A percentile compares a stretch with the other conserved stretches of the same genome.
Conservation (phyloP, 2,888 invertebrate species). For the Drosophila melanocephala region DNA sequence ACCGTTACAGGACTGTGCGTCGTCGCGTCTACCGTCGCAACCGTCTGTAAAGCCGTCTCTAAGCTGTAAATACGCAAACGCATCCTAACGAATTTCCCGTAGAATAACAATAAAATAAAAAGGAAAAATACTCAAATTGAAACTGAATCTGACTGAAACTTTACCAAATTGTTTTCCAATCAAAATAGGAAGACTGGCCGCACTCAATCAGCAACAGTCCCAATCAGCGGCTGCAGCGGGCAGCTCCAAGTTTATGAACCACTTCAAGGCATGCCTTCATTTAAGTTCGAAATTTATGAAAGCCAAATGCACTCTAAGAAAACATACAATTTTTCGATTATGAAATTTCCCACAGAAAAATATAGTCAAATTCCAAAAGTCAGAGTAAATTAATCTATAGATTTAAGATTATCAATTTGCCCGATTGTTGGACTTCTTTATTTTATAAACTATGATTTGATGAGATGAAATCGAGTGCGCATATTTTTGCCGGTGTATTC, state of each 20-base stretch:
- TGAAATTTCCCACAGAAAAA: not conserved
- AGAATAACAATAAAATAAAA: conserved; percentile 46
- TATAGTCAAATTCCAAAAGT: not conserved
- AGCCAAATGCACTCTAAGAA: conserved; percentile 46
- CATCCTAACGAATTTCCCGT: conserved; percentile 62
- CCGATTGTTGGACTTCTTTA: not conserved
- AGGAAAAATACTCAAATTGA: conserved; percentile 44
- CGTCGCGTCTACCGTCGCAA: conserved; percentile 78
- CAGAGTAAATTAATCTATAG: not conserved
- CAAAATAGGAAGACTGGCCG: conserved; percentile 52
- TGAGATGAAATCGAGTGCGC: not conserved
- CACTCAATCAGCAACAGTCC: conserved; percentile 60
- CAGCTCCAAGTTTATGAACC: conserved; percentile 46
- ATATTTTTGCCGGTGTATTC: conserved; percentile 1
- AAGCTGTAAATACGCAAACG: conserved; percentile 37
- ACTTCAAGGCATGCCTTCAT: conserved; percentile 43
- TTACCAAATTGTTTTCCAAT: conserved; percentile 76
- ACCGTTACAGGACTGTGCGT: conserved; percentile 80
- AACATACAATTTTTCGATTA: not conserved
- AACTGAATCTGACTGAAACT: conserved; percentile 39
- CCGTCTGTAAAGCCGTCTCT: conserved; percentile 60
- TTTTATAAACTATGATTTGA: not conserved
- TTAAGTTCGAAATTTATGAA: conserved; percentile 75
- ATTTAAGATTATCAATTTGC: no score
- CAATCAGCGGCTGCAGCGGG: conserved; percentile 41